phyloP scores from a whole-genome alignment of 2,113 vertebrate genomes.

The Xiphorhynchus elegans region DNA sequence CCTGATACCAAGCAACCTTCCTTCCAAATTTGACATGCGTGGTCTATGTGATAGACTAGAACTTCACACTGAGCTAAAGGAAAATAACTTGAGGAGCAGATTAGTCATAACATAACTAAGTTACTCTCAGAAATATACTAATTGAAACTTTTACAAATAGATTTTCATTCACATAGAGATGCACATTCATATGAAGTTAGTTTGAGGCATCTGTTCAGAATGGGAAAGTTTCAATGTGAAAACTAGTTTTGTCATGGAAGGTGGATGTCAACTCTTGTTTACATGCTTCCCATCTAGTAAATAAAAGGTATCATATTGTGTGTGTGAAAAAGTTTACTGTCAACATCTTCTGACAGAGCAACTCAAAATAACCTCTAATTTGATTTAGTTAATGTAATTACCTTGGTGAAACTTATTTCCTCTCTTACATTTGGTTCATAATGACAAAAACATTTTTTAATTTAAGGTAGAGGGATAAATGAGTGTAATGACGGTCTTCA shows the following conservation, averaged over 20 bases:
- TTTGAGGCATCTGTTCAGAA: neutral
- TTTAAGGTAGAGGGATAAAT: neutral
- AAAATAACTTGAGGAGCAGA: neutral
- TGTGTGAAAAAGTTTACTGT: neutral
- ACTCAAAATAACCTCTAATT: neutral
- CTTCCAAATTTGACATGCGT: neutral
- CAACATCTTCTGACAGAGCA: neutral
- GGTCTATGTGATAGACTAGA: neutral
- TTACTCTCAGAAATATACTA: neutral
- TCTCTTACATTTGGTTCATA: neutral
- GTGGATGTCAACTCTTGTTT: neutral
- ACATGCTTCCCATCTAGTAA: neutral
- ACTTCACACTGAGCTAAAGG: neutral
- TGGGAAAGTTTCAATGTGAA: neutral
- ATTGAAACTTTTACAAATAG: neutral
- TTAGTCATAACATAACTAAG: neutral
- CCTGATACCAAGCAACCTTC: neutral
- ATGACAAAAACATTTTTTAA: neutral
- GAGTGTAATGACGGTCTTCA: neutral
- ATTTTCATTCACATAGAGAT: neutral
- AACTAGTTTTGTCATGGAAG: neutral
- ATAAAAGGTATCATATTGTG: neutral
- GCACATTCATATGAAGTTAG: neutral
- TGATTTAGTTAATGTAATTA: neutral
- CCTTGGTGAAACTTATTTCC: neutral